A percentile compares a stretch with the other conserved stretches of the same genome.
These are phyloP conservation scores for Heliconius congener DNA, from an alignment of 1,140 invertebrate species.

Conservation along the genomic window DNA sequence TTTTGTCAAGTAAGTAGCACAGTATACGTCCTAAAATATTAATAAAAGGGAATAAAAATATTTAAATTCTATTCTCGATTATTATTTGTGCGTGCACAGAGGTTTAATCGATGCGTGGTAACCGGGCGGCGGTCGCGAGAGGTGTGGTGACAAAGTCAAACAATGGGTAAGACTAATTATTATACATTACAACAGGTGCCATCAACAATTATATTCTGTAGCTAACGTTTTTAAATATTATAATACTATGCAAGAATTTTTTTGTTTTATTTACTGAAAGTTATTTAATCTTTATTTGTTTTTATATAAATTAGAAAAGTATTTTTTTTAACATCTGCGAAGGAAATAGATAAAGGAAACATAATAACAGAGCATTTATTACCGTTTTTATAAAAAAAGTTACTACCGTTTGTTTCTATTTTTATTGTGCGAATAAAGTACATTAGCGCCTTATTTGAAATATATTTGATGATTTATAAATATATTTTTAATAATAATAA, in stretches of 20 bases:
- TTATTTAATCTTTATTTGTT: background rate
- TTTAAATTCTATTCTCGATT: slow-evolving; percentile 14
- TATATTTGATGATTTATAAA: background rate
- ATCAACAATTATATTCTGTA: slow-evolving; percentile 29
- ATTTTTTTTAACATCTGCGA: background rate
- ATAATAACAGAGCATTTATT: background rate
- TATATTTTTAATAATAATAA: background rate
- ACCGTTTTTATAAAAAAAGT: background rate
- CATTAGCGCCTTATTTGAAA: background rate
- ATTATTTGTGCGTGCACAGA: slow-evolving; percentile 19
- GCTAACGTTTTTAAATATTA: background rate
- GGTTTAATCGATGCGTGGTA: slow-evolving; percentile 56
- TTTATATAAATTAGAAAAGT: background rate
- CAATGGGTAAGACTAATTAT: slow-evolving; percentile 69
- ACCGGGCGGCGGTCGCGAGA: slow-evolving; percentile 57
- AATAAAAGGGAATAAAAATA: slow-evolving; percentile 1
- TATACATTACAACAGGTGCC: slow-evolving; percentile 69
- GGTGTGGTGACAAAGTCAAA: slow-evolving; percentile 66
- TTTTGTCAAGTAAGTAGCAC: background rate
- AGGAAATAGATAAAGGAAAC: background rate
- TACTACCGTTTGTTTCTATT: background rate
- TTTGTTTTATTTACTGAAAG: background rate
- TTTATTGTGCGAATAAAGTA: background rate
- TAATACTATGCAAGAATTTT: slow-evolving; percentile 12
- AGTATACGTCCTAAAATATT: background rate